A percentile compares a stretch with the other conserved stretches of the same genome.
phyloP scores from a whole-genome alignment of 2,797 vertebrate species.

The Bradypodion pumilum region DNA sequence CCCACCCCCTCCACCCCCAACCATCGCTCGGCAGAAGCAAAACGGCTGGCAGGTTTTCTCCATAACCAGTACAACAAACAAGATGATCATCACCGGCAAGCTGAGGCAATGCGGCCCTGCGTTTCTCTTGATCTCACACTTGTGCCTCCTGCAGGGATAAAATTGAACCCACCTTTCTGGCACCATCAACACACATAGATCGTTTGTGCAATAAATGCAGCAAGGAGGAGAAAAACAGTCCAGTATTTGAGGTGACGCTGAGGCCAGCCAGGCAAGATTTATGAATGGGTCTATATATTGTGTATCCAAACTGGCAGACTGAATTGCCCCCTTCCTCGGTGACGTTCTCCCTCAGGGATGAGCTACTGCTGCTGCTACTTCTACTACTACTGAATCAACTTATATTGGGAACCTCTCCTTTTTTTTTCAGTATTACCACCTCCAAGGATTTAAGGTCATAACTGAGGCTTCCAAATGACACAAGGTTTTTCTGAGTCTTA shows the following conservation, averaged over 20 bases:
- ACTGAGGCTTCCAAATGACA: slow-evolving; percentile 21
- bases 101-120: not conserved
- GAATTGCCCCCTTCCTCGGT: not conserved
- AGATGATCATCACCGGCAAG: not conserved
- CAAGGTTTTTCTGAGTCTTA: not conserved
- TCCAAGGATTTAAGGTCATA: slow-evolving; percentile 4
- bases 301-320: slow-evolving; percentile 3
- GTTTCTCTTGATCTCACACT: not conserved
- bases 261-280: not conserved
- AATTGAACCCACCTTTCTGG: not conserved
- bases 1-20: not conserved
- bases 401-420: slow-evolving; percentile 34
- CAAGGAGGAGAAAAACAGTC: not conserved
- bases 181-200: not conserved
- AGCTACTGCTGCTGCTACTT: slow-evolving; percentile 25
- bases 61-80: slow-evolving; percentile 42
- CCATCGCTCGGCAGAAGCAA: not conserved
- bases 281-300: not conserved
- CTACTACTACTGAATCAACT: slow-evolving; percentile 27
- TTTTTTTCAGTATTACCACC: slow-evolving; percentile 36
- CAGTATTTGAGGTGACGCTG: not conserved
- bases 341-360: slow-evolving; percentile 13
- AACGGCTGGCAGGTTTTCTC: slow-evolving; percentile 46
- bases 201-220: slow-evolving; percentile 27
- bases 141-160: not conserved